A percentile compares a stretch with the other conserved stretches of the same genome.
Conservation (phyloP, 2,113 vertebrate species). For the Accipiter virgatus region DNA sequence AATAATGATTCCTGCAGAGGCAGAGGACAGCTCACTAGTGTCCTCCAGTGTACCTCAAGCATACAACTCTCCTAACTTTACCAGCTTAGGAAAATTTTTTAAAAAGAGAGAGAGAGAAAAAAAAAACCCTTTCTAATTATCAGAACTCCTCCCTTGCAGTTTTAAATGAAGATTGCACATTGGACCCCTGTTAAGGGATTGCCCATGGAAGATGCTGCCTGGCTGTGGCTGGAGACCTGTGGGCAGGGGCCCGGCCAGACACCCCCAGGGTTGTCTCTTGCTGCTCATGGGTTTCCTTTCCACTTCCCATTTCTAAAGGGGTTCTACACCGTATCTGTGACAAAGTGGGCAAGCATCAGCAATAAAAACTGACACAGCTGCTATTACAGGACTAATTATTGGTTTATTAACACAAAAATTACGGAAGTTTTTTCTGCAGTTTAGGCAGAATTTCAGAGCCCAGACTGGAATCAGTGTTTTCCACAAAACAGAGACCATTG, state of each 20-base stretch:
- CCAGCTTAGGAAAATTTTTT: not conserved
- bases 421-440: not conserved
- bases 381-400: not conserved
- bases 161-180: not conserved
- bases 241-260: not conserved
- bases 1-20: not conserved
- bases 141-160: not conserved
- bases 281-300: not conserved
- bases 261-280: not conserved
- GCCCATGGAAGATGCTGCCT: not conserved
- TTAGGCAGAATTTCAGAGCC: not conserved
- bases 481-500: not conserved
- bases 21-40: not conserved
- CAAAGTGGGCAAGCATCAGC: not conserved
- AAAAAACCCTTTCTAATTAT: not conserved
- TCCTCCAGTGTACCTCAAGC: not conserved
- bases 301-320: not conserved
- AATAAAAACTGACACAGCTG: not conserved
- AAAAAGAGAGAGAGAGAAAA: not conserved
- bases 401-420: slow-evolving; percentile 30
- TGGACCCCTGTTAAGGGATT: not conserved
- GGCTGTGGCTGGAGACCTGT: not conserved
- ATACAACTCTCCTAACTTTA: not conserved
- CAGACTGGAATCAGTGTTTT: slow-evolving; percentile 12
- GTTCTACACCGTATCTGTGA: not conserved